Evolutionary conservation across 2,113 vertebrate species (phyloP), one percentile per base, ranked within the genome.

Genomic region (Beaufortia kweichowensis): DNA sequence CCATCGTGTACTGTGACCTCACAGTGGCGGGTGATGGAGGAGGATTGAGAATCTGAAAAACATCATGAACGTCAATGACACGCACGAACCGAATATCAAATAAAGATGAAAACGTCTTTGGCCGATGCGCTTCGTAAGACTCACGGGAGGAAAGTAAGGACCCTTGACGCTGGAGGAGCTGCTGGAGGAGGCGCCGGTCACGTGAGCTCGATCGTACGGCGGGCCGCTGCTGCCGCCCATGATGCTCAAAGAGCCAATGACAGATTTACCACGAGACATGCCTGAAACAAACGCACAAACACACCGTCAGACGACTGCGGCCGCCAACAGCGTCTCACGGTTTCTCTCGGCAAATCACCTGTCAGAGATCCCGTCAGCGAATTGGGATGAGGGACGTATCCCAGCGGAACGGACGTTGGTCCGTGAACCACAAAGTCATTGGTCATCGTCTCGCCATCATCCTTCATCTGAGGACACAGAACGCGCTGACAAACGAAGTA

Each of bases 101-200:
- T n/a, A n/a, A n/a, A n/a, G n/a, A n/a, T n/a, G n/a, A n/a, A n/a
- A 3, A 55, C 3, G 4, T 1, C 11, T 61, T 9, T 29, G 3
- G 31, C 28, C 21, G 15, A 55, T n/a, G 31, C 14, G n/a, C 23
- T 17, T 46, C 1, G 23, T 68, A 35, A 7, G 31, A 84, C 94
- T 93, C 90, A 99, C 97, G 77, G 96, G 94, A 71, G 97, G 97
- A 81, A 98, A 98, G 86, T 97, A 97, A 31, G 96, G 94, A 83
- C 96, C 97, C 90, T 99, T 99, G 84, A 95, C 98, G 86, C 96
- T 98, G 80, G 97, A 98, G 21, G 97, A 99, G 87, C 96, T 98
- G 87, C 96, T 98, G 81, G 97, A 98, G 0, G 97, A 99, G 0
- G 97, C 97, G 35, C 97, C 97, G 0, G 97, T 99, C 59, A 99